Evolutionary conservation across 1,140 invertebrate species (phyloP).

Genomic region (Zaprionus inermis): DNA sequence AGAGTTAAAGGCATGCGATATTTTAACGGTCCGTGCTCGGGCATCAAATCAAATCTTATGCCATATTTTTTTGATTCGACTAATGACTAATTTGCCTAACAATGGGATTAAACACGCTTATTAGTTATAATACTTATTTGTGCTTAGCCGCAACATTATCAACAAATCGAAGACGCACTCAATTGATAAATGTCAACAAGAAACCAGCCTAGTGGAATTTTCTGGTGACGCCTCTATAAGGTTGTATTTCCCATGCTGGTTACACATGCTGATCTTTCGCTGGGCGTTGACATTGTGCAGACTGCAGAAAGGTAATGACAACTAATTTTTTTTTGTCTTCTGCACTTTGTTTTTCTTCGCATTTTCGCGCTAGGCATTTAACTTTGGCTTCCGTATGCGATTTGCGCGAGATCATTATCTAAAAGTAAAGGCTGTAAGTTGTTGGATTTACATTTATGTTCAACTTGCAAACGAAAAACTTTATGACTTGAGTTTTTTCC

Average conservation of each 20-base stretch:
- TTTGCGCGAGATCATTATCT: constrained; percentile 32
- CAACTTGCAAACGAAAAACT: constrained; percentile 1
- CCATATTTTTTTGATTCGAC: constrained; percentile 33
- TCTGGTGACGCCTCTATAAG: background rate
- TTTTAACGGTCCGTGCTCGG: constrained; percentile 23
- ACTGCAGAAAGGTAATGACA: constrained; percentile 39
- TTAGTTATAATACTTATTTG: constrained; percentile 71
- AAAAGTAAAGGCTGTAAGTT: background rate
- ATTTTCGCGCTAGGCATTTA: constrained; percentile 30
- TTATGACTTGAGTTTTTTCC: constrained; percentile 18
- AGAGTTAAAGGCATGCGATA: constrained; percentile 45
- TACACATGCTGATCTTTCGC: too few relatives aligned
- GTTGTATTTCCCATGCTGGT: background rate
- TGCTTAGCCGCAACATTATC: constrained; percentile 49
- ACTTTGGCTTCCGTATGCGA: constrained; percentile 39
- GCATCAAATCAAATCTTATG: constrained; percentile 48
- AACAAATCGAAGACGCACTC: constrained; percentile 45
- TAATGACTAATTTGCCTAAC: constrained; percentile 68
- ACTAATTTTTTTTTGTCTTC: constrained; percentile 6
- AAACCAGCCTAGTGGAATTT: constrained; percentile 1
- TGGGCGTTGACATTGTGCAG: constrained; percentile 27
- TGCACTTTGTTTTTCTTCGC: constrained; percentile 50
- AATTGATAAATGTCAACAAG: constrained; percentile 53
- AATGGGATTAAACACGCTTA: constrained; percentile 65
- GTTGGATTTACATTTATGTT: constrained; percentile 21